Base-by-base conservation (phyloP, 2,113 vertebrate genomes). In the Microtus ochrogaster region DNA sequence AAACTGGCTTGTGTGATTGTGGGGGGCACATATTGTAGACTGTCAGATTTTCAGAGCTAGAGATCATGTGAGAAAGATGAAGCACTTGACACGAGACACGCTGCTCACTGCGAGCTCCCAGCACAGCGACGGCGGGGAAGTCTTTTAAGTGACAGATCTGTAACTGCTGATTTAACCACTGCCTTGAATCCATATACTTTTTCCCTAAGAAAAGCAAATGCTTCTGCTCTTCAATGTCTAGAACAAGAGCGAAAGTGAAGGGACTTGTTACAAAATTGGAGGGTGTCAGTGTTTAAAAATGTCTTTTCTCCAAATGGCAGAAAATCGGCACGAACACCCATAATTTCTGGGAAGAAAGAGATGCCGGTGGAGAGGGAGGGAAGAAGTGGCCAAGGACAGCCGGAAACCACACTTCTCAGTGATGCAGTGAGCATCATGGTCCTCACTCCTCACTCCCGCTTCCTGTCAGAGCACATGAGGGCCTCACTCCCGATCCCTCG, bases 121-220 rank as follows among this genome's bases (percentile, higher is more conserved):
- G 92, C 33, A 36, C 33, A 36, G 55, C 28, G 2, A 55, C 2
- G 77, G 44, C 68, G 78, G 79, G 76, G n/a, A 94, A 90, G 55
- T 94, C 76, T 74, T 91, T 63, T 26, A 61, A 92, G 78, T 65
- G 73, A 41, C 39, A 94, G 70, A 36, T 89, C 73, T 66, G 41
- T 63, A 52, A 78, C 86, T 66, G 82, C 77, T 61, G 79, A 63
- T 73, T 97, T 93, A 74, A 68, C 76, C 39, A 52, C 87, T 92
- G 85, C 49, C 81, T 94, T 94, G 96, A 92, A 95, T 89, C 91
- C 74, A 5, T 55, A 17, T 55, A 55, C 66, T 94, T 97, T 61
- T 44, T 89, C 91, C 91, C 88, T 83, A 92, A 89, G 77, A 93
- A 94, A 22, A 89, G 84, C 49, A 89, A 95, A 14, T 36, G 55